Conservation (phyloP, 1,140 invertebrate species). For the Aphaenogaster rudis region DNA sequence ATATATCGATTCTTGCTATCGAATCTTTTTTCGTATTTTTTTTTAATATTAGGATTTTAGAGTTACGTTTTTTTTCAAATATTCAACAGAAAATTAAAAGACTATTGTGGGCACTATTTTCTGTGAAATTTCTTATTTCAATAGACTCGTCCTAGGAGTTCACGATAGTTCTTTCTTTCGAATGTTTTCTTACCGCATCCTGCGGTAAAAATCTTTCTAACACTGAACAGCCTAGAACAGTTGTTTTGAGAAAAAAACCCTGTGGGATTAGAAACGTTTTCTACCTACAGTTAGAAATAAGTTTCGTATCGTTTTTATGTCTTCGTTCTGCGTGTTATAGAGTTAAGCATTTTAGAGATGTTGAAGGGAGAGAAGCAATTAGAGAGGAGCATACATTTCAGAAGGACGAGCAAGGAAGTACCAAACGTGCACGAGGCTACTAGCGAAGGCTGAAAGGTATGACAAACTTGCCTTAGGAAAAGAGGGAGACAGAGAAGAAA, state of each 20-base stretch:
- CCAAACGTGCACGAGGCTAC: conserved; percentile 20
- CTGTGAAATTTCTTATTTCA: background rate
- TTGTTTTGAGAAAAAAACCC: background rate
- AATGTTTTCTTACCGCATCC: background rate
- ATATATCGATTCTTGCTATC: background rate
- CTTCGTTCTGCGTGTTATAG: too few relatives aligned
- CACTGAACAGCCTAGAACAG: background rate
- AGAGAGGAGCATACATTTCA: conserved; percentile 8
- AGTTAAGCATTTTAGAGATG: conserved; percentile 12
- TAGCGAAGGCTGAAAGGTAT: conserved; percentile 41
- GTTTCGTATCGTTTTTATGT: background rate
- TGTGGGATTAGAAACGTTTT: background rate
- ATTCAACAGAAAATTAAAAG: background rate
- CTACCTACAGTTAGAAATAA: conserved; percentile 7
- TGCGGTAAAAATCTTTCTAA: background rate
- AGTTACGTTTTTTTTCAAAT: background rate
- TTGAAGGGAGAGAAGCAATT: background rate
- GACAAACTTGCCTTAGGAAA: conserved; percentile 28
- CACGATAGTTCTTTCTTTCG: background rate
- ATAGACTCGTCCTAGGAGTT: background rate
- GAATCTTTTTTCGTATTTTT: background rate
- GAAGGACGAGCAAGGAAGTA: conserved; percentile 22
- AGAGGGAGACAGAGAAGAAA: conserved; percentile 14
- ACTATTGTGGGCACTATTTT: background rate
- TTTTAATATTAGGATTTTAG: background rate